Evolutionary conservation across 1,140 invertebrate species (phyloP), one percentile per base, ranked within the genome.

Genomic region (Drosophila sp.): DNA sequence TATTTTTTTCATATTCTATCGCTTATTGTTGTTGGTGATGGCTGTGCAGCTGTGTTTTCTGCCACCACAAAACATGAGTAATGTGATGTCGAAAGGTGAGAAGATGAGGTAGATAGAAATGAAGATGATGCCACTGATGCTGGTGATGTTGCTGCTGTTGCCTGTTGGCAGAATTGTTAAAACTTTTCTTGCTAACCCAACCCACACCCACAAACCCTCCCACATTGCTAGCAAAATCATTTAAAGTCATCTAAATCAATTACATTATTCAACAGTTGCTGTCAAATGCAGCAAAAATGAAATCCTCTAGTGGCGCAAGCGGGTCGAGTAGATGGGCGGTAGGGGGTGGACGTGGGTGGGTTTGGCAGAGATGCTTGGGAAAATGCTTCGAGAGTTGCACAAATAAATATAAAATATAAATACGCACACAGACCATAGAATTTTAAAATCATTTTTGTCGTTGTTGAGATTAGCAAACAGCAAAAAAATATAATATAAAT

Each of bases 31-130:
- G 44, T 27, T 50, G 44, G 23, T 65, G 55, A 35, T 79, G 69
- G 62, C 65, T 73, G 81, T 55, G 64, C 60, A 58, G 54, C 56
- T 74, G 65, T 66, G 63, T 56, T 76, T 67, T 35, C 50, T 72
- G 73, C 77, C 80, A 71, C 82, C 83, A 67, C 82, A 87, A 83
- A 76, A 85, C 82, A 85, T 85, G 82, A 85, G 82, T 85, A 85
- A 85, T 85, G 82, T 66, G 82, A 67, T 87, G 79, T 75, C 72
- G 62, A 55, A 32, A 66, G 66, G 63, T 72, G 33, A 69, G 66
- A 3, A 35, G 57, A 40, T 38, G 33, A 38, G 33, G 57, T 60
- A 38, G 25, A 55, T 60, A 38, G 25, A 55, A 60, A 64, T 60
- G 44, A 40, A 32, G 66, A 60, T 41, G 76, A 25, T 54, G 57